A percentile compares a stretch with the other conserved stretches of the same genome.
Evolutionary conservation across 2,113 vertebrate genomes (phyloP).

Genomic region (Panthera tigris): DNA sequence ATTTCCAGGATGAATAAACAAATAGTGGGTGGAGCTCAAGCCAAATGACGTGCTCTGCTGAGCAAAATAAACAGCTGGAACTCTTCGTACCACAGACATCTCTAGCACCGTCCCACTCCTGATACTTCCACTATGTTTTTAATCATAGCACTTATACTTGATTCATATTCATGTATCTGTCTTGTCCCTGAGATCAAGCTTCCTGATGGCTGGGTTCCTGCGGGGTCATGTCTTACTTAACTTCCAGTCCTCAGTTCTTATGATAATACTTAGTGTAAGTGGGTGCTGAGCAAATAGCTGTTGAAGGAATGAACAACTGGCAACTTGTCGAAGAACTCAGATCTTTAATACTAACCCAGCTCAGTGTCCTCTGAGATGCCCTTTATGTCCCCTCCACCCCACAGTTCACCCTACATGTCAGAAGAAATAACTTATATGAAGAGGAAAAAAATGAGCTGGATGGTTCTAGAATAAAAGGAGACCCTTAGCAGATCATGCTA

Average conservation of each 20-base stretch:
- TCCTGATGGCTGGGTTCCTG: background rate
- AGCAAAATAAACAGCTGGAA: background rate
- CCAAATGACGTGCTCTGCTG: background rate
- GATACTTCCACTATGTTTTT: background rate
- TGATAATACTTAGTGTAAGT: background rate
- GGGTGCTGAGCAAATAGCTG: background rate
- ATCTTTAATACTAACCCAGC: background rate
- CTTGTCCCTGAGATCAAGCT: background rate
- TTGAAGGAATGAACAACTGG: background rate
- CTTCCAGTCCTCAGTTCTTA: background rate
- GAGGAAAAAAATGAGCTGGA: background rate
- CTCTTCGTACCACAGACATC: background rate
- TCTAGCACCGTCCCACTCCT: background rate
- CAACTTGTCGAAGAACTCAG: background rate
- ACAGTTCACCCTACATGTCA: background rate
- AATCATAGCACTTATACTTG: background rate
- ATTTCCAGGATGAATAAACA: background rate
- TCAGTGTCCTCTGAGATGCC: background rate
- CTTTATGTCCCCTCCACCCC: background rate
- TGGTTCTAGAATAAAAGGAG: slow-evolving; percentile 8
- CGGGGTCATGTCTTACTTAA: background rate
- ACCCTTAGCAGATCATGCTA: background rate
- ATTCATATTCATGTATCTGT: background rate
- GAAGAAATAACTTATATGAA: background rate
- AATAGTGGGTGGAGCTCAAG: background rate